Percentiles rank a stretch among this genome's conserved stretches.
Evolutionary conservation across 1,140 invertebrate genomes (phyloP).

Genomic region (Papilio aristodemus): DNA sequence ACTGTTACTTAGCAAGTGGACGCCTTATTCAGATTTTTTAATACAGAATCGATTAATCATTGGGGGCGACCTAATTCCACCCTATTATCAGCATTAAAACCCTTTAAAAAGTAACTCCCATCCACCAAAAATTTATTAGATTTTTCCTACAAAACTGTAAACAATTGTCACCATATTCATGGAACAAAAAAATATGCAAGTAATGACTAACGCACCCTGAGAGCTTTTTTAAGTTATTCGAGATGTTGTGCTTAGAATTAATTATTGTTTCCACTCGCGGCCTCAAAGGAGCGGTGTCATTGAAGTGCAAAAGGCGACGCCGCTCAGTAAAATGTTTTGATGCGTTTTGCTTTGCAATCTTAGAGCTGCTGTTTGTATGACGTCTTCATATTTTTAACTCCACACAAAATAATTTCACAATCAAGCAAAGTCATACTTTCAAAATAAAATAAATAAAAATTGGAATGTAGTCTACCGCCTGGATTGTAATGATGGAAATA

Average conservation of each 20-base stretch:
- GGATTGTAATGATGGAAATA: too few relatives aligned
- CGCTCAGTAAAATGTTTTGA: slow-evolving; percentile 1
- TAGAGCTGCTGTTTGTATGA: neutral
- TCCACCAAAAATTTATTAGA: neutral
- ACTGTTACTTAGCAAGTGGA: too few relatives aligned
- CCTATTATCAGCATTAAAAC: neutral
- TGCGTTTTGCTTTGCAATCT: slow-evolving; percentile 12
- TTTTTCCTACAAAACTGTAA: slow-evolving; percentile 4
- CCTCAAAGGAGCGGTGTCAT: slow-evolving; percentile 55
- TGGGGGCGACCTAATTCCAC: too few relatives aligned
- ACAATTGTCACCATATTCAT: slow-evolving; percentile 50
- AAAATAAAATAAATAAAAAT: too few relatives aligned
- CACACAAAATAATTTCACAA: neutral
- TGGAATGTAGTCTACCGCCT: too few relatives aligned
- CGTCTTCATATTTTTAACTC: neutral
- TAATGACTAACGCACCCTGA: slow-evolving; percentile 73
- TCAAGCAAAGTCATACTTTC: too few relatives aligned
- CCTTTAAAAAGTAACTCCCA: neutral
- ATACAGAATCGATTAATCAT: too few relatives aligned
- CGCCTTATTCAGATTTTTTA: too few relatives aligned
- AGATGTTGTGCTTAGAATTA: slow-evolving; percentile 70
- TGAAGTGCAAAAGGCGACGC: slow-evolving; percentile 26
- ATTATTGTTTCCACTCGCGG: slow-evolving; percentile 54
- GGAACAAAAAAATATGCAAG: slow-evolving; percentile 78
- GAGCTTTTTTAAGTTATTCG: slow-evolving; percentile 72